A percentile compares a stretch with the other conserved stretches of the same genome.
Evolutionary conservation across 2,888 invertebrate species (phyloP).

Genomic region (Zygogramma bicolorata): DNA sequence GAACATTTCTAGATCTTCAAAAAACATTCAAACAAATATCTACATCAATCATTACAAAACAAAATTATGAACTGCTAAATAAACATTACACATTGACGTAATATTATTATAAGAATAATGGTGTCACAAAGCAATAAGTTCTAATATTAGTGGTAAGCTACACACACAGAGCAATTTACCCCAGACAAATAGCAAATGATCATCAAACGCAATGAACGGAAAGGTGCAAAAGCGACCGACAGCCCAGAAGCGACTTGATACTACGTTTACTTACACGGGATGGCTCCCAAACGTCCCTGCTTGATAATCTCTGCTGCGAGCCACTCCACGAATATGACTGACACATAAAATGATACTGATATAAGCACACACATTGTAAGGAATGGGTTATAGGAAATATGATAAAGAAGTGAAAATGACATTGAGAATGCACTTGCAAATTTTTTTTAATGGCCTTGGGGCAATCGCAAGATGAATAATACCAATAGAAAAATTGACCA

Average conservation of each 20-base stretch:
- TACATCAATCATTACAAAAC: too few relatives aligned
- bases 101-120: too few relatives aligned
- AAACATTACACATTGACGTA: too few relatives aligned
- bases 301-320: slow-evolving; percentile 81
- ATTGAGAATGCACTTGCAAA: not conserved
- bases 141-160: not conserved
- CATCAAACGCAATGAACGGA: not conserved
- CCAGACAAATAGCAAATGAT: not conserved
- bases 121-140: not conserved
- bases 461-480: too few relatives aligned
- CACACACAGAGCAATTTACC: not conserved
- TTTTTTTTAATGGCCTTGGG: too few relatives aligned
- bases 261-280: slow-evolving; percentile 62
- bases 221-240: not conserved
- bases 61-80: too few relatives aligned
- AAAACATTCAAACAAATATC: too few relatives aligned
- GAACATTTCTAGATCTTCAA: too few relatives aligned
- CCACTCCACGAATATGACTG: slow-evolving; percentile 89
- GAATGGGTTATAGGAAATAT: not conserved
- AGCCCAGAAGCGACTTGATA: not conserved
- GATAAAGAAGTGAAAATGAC: not conserved
- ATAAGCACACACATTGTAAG: slow-evolving; percentile 22
- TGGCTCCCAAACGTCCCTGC: slow-evolving; percentile 73
- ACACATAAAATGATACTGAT: slow-evolving; percentile 49
- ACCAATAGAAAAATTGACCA: too few relatives aligned